phyloP scores from a whole-genome alignment of 2,797 vertebrate genomes.

The Lepus oiostolus region DNA sequence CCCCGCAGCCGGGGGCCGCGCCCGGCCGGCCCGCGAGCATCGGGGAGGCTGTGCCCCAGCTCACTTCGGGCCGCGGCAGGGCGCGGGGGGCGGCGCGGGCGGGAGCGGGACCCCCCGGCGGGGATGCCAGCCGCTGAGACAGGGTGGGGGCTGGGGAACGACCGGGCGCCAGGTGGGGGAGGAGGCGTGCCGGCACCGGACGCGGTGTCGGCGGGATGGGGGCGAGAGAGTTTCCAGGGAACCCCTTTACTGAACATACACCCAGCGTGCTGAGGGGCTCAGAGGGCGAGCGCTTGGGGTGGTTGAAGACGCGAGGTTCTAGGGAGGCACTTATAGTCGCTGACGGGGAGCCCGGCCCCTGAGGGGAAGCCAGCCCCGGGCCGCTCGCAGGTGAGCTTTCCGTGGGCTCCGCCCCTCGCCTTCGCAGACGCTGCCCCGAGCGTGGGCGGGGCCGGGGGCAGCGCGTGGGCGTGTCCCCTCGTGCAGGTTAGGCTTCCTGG shows the following conservation, averaged over 20 bases:
- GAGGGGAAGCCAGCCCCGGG: background rate
- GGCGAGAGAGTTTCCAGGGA: background rate
- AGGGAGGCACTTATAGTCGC: background rate
- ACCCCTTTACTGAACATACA: background rate
- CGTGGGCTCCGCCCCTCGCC: background rate
- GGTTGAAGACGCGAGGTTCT: background rate
- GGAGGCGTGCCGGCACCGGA: background rate
- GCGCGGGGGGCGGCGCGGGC: background rate
- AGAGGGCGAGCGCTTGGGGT: background rate
- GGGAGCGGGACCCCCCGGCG: background rate
- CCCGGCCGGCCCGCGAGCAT: background rate
- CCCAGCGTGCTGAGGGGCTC: background rate
- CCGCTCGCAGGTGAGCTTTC: slow-evolving; percentile 48
- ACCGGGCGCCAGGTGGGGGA: background rate
- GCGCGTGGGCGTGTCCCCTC: slow-evolving; percentile 54
- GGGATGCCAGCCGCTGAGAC: slow-evolving; percentile 15
- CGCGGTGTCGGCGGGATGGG: background rate
- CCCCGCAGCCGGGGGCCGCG: slow-evolving; percentile 23
- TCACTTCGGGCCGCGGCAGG: background rate
- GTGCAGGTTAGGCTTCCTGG: rapidly evolving
- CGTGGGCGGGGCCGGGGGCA: background rate
- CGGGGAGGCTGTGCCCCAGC: background rate
- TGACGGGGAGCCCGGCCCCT: background rate
- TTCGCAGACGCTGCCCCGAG: rapidly evolving
- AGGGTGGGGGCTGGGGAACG: slow-evolving; percentile 70